Conservation (phyloP, 2,888 invertebrate genomes). For the Gandaritis pyraliata region DNA sequence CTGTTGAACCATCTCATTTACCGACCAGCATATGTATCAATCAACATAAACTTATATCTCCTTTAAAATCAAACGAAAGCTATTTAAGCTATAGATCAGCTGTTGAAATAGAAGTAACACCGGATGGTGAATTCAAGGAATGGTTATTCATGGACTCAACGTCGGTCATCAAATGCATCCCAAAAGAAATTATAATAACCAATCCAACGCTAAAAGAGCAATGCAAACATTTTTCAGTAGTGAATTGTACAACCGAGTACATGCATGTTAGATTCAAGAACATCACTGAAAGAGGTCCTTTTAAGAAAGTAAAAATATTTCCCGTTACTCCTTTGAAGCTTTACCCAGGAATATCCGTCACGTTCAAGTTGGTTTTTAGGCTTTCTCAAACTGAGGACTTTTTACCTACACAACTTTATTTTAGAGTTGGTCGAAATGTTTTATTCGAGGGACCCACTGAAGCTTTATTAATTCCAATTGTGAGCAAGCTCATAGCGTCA, state of each 20-base stretch:
- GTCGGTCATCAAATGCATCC: slow-evolving; percentile 51
- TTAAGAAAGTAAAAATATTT: slow-evolving; percentile 52
- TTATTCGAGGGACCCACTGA: slow-evolving; percentile 46
- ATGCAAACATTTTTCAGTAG: slow-evolving; percentile 57
- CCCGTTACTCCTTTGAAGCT: slow-evolving; percentile 59
- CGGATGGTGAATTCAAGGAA: slow-evolving; percentile 41
- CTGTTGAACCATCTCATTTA: slow-evolving; percentile 41
- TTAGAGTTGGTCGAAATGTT: slow-evolving; percentile 58
- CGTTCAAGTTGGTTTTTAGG: slow-evolving; percentile 57
- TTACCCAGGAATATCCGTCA: slow-evolving; percentile 62
- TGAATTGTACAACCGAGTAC: slow-evolving; percentile 57
- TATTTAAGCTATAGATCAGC: slow-evolving; percentile 42
- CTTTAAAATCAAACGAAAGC: slow-evolving; percentile 48
- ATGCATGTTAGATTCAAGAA: slow-evolving; percentile 59
- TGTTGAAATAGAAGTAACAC: slow-evolving; percentile 19
- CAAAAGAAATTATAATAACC: slow-evolving; percentile 53
- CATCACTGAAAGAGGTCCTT: slow-evolving; percentile 53
- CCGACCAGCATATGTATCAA: slow-evolving; percentile 58
- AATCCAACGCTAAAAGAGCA: slow-evolving; percentile 52
- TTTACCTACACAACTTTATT: slow-evolving; percentile 52
- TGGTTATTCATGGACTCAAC: slow-evolving; percentile 48
- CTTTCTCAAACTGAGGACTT: slow-evolving; percentile 52
- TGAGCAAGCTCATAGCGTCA: slow-evolving; percentile 45
- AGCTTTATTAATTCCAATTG: slow-evolving; percentile 61
- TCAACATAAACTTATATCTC: slow-evolving; percentile 60